A percentile compares a stretch with the other conserved stretches of the same genome.
Evolutionary conservation across 2,113 vertebrate genomes (phyloP).

Genomic region (Mus pahari): DNA sequence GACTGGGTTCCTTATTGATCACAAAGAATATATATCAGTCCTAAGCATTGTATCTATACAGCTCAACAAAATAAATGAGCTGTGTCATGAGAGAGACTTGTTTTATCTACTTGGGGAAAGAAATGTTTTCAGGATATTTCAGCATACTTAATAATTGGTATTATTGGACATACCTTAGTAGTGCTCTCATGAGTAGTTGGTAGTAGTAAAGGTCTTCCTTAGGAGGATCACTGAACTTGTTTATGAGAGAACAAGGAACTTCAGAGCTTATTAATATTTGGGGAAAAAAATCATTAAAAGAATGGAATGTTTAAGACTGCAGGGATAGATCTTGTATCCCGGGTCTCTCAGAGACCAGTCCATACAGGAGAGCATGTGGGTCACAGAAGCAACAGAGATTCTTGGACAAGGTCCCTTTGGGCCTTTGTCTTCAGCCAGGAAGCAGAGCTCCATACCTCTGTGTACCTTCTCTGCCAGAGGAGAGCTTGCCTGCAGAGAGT

Average conservation of each 20-base stretch:
- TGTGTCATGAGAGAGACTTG: neutral
- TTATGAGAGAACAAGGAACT: neutral
- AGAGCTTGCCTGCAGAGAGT: too few relatives aligned
- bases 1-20: neutral
- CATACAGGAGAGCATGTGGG: too few relatives aligned
- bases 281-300: neutral
- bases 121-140: neutral
- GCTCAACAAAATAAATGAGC: neutral
- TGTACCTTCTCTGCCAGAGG: too few relatives aligned
- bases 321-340: too few relatives aligned
- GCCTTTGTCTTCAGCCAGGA: too few relatives aligned
- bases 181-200: neutral
- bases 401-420: too few relatives aligned
- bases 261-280: constrained; percentile 16
- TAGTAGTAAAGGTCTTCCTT: neutral
- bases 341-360: too few relatives aligned
- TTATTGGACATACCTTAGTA: neutral
- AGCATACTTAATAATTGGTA: neutral
- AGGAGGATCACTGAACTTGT: neutral
- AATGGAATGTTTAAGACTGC: neutral
- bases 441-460: too few relatives aligned
- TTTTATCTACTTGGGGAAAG: neutral
- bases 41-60: neutral
- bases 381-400: too few relatives aligned
- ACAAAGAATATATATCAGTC: neutral